Percentiles rank a stretch among this genome's conserved stretches.
Conservation (phyloP, 2,113 vertebrate genomes). For the Perca flavescens region DNA sequence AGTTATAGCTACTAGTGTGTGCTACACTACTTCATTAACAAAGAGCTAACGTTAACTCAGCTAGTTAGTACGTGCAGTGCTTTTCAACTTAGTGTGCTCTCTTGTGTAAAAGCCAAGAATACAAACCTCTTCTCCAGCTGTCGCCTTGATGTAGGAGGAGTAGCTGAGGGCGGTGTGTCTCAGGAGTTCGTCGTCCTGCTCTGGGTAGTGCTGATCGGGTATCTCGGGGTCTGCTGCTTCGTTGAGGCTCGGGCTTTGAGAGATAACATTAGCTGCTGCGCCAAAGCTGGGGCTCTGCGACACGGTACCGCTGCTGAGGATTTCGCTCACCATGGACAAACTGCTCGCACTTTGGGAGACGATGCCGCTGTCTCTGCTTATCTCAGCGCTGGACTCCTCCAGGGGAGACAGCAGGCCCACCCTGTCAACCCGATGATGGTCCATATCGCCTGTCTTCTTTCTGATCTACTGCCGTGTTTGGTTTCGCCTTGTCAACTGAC, state of each 20-base stretch:
- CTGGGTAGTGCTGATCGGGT: constrained; percentile 46
- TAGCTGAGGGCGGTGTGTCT: constrained; percentile 77
- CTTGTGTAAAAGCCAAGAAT: neutral
- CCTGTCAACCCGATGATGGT: constrained; percentile 67
- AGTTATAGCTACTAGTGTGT: neutral
- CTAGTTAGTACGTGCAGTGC: neutral
- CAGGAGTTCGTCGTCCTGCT: constrained; percentile 80
- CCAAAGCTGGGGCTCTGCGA: constrained; percentile 86
- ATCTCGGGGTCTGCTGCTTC: constrained; percentile 54
- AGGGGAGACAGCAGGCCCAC: constrained; percentile 83
- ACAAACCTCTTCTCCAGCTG: constrained; percentile 83
- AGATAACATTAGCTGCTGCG: constrained; percentile 65
- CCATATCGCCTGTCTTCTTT: constrained; percentile 60
- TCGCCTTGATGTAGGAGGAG: constrained; percentile 82
- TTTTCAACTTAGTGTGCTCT: neutral
- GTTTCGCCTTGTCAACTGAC: constrained; percentile 69
- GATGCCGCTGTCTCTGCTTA: constrained; percentile 91
- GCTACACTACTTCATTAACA: neutral
- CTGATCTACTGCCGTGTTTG: constrained; percentile 48
- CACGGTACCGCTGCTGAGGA: constrained; percentile 80
- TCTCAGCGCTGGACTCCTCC: constrained; percentile 81
- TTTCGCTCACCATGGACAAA: constrained; percentile 89
- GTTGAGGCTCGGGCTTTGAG: constrained; percentile 79
- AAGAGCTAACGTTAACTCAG: constrained; percentile 1
- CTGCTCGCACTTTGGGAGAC: constrained; percentile 94